Conservation (phyloP, 2,888 invertebrate species). For the Philhelius pedissequus region DNA sequence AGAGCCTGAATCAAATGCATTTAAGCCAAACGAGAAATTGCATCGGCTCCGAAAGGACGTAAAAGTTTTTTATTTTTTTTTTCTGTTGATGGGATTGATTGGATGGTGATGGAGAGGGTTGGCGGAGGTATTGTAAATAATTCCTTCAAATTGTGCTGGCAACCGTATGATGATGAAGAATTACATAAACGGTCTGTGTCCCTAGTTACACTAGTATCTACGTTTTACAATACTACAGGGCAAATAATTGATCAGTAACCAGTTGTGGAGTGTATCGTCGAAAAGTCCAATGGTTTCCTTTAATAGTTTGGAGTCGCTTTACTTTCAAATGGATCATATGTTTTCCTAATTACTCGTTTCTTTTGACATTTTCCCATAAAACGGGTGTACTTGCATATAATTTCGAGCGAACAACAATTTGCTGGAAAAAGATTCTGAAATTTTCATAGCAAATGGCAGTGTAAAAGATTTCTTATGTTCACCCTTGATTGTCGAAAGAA, state of each 20-base stretch:
- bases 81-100: too few species aligned
- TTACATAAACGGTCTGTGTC: not conserved
- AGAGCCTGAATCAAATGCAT: constrained; percentile 40
- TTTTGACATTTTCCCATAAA: constrained; percentile 20
- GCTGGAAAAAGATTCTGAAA: too few species aligned
- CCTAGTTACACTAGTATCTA: too few species aligned
- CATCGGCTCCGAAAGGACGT: not conserved
- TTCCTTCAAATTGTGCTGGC: not conserved
- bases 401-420: not conserved
- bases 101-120: too few species aligned
- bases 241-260: not conserved
- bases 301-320: constrained; percentile 36
- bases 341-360: constrained; percentile 56
- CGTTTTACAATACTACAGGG: not conserved
- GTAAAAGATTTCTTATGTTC: too few species aligned
- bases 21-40: constrained; percentile 17
- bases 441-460: too few species aligned
- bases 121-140: not conserved
- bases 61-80: not conserved
- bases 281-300: constrained; percentile 39
- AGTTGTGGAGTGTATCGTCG: not conserved
- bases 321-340: constrained; percentile 44
- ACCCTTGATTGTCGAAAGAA: too few species aligned
- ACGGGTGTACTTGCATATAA: not conserved
- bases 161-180: constrained; percentile 39